These are phyloP conservation scores for Phania funesta DNA, from an alignment of 2,888 invertebrate genomes.

Conservation along the genomic window DNA sequence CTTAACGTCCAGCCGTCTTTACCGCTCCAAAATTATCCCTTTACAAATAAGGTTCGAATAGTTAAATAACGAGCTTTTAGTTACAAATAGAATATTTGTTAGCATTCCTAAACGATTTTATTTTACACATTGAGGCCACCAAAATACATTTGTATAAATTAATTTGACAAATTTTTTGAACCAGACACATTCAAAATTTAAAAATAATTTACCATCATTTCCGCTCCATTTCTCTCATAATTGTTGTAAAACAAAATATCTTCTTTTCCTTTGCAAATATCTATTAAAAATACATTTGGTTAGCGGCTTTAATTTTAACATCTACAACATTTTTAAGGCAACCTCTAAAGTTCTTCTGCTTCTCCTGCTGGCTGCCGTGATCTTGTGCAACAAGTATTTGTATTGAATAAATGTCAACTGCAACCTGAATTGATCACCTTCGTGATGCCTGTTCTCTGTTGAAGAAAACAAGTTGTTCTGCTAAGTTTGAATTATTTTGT, in stretches of 20 bases:
- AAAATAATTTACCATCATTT: neutral
- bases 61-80: no score
- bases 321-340: constrained; percentile 14
- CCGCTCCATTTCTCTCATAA: constrained; percentile 22
- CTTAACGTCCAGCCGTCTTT: no score
- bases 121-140: no score
- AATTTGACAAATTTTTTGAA: neutral
- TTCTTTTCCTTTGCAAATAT: neutral
- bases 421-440: constrained; percentile 53
- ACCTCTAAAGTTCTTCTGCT: constrained; percentile 43
- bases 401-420: constrained; percentile 62
- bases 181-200: neutral
- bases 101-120: no score
- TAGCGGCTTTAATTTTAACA: constrained; percentile 4
- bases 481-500: constrained; percentile 16
- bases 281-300: neutral
- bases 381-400: constrained; percentile 38
- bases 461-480: constrained; percentile 56
- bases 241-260: neutral
- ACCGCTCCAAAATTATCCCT: no score
- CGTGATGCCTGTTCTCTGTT: neutral
- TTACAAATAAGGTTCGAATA: no score
- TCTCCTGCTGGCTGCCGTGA: neutral
- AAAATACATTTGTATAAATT: no score
- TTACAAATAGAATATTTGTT: no score